phyloP scores from a whole-genome alignment of 1,140 invertebrate species.

The Hermetia illucens region DNA sequence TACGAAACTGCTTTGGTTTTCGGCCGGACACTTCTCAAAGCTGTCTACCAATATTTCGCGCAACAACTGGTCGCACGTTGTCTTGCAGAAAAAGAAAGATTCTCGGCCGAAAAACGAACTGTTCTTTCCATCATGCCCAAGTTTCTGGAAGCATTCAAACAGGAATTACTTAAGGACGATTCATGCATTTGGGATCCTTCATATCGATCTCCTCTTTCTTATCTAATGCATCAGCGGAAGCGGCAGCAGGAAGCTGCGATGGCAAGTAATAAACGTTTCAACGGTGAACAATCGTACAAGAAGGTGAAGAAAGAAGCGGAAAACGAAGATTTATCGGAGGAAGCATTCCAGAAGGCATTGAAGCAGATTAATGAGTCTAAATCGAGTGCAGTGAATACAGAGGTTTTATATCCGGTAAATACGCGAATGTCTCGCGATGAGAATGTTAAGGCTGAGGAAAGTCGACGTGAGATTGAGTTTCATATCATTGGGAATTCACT shows the following conservation, averaged over 20 bases:
- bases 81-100: slow-evolving; percentile 70
- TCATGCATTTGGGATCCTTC: slow-evolving; percentile 85
- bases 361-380: slow-evolving; percentile 26
- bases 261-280: slow-evolving; percentile 4
- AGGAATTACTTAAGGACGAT: slow-evolving; percentile 69
- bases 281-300: slow-evolving; percentile 22
- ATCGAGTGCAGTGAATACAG: slow-evolving; percentile 14
- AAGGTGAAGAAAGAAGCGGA: slow-evolving; percentile 19
- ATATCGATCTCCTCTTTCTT: slow-evolving; percentile 24
- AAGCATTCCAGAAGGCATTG: slow-evolving; percentile 23
- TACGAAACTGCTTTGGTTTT: slow-evolving; percentile 84
- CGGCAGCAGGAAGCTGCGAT: slow-evolving; percentile 14
- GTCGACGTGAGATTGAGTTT: slow-evolving; percentile 78
- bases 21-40: slow-evolving; percentile 68
- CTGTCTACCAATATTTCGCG: slow-evolving; percentile 80
- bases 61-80: slow-evolving; percentile 83
- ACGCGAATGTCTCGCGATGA: slow-evolving; percentile 83
- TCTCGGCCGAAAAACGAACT: slow-evolving; percentile 70
- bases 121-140: slow-evolving; percentile 50
- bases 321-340: slow-evolving; percentile 20
- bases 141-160: slow-evolving; percentile 74
- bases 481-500: slow-evolving; percentile 89
- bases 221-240: slow-evolving; percentile 25
- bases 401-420: slow-evolving; percentile 64
- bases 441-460: slow-evolving; percentile 79